Evolutionary conservation across 2,888 invertebrate species (phyloP).

Genomic region (Parelbella ahira): DNA sequence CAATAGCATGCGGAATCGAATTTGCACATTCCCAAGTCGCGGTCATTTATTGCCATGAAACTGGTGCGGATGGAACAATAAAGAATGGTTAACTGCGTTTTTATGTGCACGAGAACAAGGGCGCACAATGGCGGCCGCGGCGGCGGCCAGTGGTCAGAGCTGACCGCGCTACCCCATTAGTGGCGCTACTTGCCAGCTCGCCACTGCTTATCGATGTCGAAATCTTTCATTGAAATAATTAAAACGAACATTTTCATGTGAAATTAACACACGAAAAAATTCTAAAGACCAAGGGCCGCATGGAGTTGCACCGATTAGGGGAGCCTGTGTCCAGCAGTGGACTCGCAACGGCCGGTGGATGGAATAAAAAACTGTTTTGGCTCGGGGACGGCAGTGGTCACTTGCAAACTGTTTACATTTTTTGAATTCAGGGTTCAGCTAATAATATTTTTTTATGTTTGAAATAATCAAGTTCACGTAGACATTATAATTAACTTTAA

Average conservation of each 20-base stretch:
- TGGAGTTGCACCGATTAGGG: too few relatives aligned
- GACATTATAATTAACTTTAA: too few relatives aligned
- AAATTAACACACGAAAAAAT: too few relatives aligned
- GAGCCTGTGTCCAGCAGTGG: slow-evolving; percentile 15
- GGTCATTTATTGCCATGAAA: slow-evolving; percentile 69
- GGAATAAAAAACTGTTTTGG: too few relatives aligned
- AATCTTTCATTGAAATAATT: slow-evolving; percentile 14
- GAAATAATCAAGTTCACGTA: neutral
- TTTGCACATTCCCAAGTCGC: slow-evolving; percentile 66
- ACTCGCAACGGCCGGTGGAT: too few relatives aligned
- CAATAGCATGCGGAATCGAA: slow-evolving; percentile 51
- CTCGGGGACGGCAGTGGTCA: neutral
- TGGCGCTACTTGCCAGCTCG: slow-evolving; percentile 28
- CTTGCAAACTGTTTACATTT: too few relatives aligned
- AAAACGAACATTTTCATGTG: neutral
- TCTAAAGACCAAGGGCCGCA: too few relatives aligned
- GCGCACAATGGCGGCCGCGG: slow-evolving; percentile 69
- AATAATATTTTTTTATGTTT: too few relatives aligned
- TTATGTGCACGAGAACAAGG: slow-evolving; percentile 77
- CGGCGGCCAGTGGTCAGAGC: slow-evolving; percentile 67
- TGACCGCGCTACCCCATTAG: slow-evolving; percentile 48
- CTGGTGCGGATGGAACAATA: slow-evolving; percentile 74
- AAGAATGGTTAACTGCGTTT: slow-evolving; percentile 78
- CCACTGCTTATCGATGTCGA: slow-evolving; percentile 39
- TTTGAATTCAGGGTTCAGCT: too few relatives aligned